Conservation (phyloP, 2,888 invertebrate species). For the Tinea pellionella region DNA sequence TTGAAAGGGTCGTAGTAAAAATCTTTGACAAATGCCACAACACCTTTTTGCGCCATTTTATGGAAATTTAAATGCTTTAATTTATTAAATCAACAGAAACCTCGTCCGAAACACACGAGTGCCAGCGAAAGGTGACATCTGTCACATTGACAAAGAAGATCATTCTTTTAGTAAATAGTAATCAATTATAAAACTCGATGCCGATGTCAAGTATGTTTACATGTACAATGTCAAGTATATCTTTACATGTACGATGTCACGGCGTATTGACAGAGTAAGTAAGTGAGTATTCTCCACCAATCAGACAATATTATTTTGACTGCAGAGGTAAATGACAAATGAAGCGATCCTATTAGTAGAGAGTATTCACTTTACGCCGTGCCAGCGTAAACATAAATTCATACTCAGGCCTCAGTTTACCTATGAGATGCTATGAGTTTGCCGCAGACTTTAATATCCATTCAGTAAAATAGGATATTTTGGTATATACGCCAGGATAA, state of each 20-base stretch:
- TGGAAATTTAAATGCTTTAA: not conserved
- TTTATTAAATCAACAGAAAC: not conserved
- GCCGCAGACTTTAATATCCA: constrained; percentile 48
- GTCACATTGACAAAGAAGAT: not conserved
- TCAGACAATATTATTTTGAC: too few relatives aligned
- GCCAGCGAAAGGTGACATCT: not conserved
- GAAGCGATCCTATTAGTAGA: too few relatives aligned
- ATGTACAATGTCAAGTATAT: too few relatives aligned
- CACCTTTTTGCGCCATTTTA: constrained; percentile 70
- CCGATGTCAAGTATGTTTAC: too few relatives aligned
- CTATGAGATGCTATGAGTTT: not conserved
- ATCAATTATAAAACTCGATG: not conserved
- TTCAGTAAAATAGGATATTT: constrained; percentile 48
- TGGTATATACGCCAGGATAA: constrained; percentile 58
- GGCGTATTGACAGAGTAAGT: too few relatives aligned
- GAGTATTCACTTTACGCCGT: too few relatives aligned
- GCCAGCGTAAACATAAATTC: too few relatives aligned
- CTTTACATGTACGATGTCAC: too few relatives aligned
- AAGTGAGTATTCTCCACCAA: too few relatives aligned
- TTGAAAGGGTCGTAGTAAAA: constrained; percentile 82
- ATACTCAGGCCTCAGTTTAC: too few relatives aligned
- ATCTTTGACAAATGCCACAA: constrained; percentile 69
- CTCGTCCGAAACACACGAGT: not conserved
- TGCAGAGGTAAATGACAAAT: too few relatives aligned
- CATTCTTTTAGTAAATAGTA: not conserved